Evolutionary conservation across 2,888 invertebrate genomes (phyloP), one percentile per base, ranked within the genome.

Genomic region (Agriopis marginaria): DNA sequence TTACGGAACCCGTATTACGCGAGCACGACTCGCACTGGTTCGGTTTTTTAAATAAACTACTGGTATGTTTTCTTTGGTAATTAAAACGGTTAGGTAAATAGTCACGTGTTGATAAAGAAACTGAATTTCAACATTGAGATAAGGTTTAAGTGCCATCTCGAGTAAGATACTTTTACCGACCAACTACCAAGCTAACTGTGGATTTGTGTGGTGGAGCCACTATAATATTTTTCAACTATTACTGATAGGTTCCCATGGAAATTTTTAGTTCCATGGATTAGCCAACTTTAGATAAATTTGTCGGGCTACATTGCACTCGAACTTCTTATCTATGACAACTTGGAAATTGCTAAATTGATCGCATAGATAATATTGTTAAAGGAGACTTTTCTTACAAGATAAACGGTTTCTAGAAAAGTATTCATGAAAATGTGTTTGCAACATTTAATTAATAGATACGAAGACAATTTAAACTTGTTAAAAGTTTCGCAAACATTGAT

Each of bases 91-190:
- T 40, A 62, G 54, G 67, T 66, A 73, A 69, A 72, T 60, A 67
- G 74, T 82, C 82, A 83, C 82, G 82, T 79, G 80, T 77, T 70
- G 82, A 80, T 82, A 83, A 78, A 68, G 62, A 63, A 63, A 61
- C 47, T 32, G 60, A 62, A 63, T 72, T 78, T 74, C 77, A 72
- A 75, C 77, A 76, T 74, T 71, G 49, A 72, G 75, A 82, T 82
- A 77, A 78, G 69, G 72, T 70, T 64, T 58, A 40, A 68, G 51
- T 54, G 63, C 69, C 68, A 72, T 72, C 73, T 73, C 51, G 23
- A 10, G 63, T 55, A 56, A 11, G 42, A 17, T 5, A 61, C 47
- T 45, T 32, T 32, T 40, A 12, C 51, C 23, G 32, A n/a, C 32
- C 11, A 7, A 54, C 12, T 62, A 51, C 17, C n/a, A 10, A 12